A percentile compares a stretch with the other conserved stretches of the same genome.
Conservation (phyloP, 2,797 vertebrate species). For the Loris lydekkerianus region DNA sequence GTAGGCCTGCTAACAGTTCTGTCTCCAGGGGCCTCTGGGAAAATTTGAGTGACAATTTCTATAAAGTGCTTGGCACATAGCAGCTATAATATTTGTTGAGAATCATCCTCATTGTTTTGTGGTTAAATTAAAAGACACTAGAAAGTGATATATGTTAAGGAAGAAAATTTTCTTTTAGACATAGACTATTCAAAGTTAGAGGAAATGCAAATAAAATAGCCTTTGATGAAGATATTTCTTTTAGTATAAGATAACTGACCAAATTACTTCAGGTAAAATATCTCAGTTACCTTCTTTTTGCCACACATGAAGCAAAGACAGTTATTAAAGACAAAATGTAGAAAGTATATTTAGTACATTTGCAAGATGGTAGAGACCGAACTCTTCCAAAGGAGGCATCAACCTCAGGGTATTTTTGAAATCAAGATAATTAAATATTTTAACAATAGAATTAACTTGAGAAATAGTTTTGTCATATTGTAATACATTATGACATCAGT, state of each 20-base stretch:
- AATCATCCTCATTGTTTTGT: constrained; percentile 29
- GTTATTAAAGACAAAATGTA: neutral
- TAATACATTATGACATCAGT: constrained; percentile 10
- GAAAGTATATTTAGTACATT: neutral
- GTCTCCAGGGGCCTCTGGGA: neutral
- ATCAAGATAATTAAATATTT: constrained; percentile 56
- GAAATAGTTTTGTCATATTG: constrained; percentile 26
- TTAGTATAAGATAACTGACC: constrained; percentile 12
- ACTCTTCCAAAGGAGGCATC: neutral
- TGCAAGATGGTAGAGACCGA: neutral
- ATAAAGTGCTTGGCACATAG: neutral
- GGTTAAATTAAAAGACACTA: constrained; percentile 35
- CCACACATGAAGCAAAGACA: neutral
- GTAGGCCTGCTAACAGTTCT: neutral
- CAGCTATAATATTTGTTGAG: neutral
- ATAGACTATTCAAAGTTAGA: constrained; percentile 46
- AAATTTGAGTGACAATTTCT: neutral
- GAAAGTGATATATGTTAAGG: constrained; percentile 25
- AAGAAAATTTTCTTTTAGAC: constrained; percentile 26
- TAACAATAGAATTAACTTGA: constrained; percentile 36
- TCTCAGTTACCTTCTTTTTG: neutral
- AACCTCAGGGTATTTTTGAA: constrained; percentile 2
- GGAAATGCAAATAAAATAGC: constrained; percentile 49
- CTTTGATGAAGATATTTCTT: constrained; percentile 33
- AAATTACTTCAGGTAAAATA: constrained; percentile 59